phyloP scores from a whole-genome alignment of 2,113 vertebrate species.

The Nycticebus coucang region DNA sequence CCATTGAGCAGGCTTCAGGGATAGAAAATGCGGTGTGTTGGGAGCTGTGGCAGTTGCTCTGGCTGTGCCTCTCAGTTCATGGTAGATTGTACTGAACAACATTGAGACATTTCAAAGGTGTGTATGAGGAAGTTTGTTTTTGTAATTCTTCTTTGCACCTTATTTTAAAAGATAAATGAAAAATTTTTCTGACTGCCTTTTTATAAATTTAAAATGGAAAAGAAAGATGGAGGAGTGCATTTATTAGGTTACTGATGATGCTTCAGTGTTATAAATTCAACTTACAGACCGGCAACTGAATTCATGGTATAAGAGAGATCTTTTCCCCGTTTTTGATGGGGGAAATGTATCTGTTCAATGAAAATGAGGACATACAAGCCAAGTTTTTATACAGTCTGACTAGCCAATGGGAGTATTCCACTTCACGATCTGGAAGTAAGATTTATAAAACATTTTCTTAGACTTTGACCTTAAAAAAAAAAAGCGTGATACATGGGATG shows the following conservation, averaged over 20 bases:
- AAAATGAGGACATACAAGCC: constrained; percentile 44
- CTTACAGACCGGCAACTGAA: constrained; percentile 57
- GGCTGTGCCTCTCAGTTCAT: not conserved
- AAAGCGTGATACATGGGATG: constrained; percentile 40
- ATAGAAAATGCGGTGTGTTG: not conserved
- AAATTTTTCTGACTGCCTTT: constrained; percentile 39
- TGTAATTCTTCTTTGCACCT: constrained; percentile 45
- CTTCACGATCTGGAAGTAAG: constrained; percentile 45
- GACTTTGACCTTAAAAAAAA: constrained; percentile 59
- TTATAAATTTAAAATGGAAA: constrained; percentile 21
- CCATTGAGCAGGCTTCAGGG: not conserved
- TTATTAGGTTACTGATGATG: constrained; percentile 44
- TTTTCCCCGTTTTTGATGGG: not conserved
- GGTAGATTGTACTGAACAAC: not conserved
- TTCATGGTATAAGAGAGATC: constrained; percentile 22
- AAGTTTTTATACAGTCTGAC: constrained; percentile 59
- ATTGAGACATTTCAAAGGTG: not conserved
- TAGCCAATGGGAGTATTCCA: constrained; percentile 55
- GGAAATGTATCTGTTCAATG: not conserved
- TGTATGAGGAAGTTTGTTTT: not conserved
- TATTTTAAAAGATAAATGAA: constrained; percentile 41
- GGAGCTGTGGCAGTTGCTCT: not conserved
- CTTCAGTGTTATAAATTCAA: constrained; percentile 65
- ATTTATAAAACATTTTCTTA: constrained; percentile 38
- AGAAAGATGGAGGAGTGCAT: constrained; percentile 21